Evolutionary conservation across 2,888 invertebrate species (phyloP).

Genomic region (Clostera curtula): DNA sequence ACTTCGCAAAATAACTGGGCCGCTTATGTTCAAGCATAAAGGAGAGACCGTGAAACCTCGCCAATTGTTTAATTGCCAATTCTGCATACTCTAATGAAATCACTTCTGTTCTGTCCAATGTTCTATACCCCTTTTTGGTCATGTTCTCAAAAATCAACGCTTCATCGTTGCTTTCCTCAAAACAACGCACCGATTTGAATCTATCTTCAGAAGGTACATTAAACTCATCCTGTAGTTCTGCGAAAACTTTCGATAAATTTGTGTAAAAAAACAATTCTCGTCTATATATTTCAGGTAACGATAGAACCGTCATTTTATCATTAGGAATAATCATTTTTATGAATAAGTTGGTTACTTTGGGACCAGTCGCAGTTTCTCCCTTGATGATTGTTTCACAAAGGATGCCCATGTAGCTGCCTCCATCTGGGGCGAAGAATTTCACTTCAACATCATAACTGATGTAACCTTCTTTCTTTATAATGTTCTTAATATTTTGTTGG

Average conservation of each 20-base stretch:
- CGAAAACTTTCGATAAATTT: constrained; percentile 23
- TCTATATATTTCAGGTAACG: constrained; percentile 21
- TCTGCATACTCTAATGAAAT: constrained; percentile 25
- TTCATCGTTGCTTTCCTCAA: constrained; percentile 15
- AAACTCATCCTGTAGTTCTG: constrained; percentile 22
- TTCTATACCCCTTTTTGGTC: constrained; percentile 24
- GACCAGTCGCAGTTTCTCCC: constrained; percentile 21
- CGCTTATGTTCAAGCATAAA: constrained; percentile 21
- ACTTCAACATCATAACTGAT: constrained; percentile 12
- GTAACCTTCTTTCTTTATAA: constrained; percentile 25
- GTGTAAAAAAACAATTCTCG: constrained; percentile 30
- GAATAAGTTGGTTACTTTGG: constrained; percentile 32
- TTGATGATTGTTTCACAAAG: constrained; percentile 28
- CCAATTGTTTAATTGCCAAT: constrained; percentile 22
- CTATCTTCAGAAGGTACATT: constrained; percentile 15
- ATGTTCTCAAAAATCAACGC: constrained; percentile 28
- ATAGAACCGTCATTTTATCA: constrained; percentile 15
- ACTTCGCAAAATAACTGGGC: constrained; percentile 9
- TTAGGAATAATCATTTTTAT: constrained; percentile 27
- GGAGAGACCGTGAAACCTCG: constrained; percentile 28
- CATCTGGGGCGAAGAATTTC: constrained; percentile 17
- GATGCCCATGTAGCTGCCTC: constrained; percentile 27
- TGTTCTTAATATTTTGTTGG: constrained; percentile 17
- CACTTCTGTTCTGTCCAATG: constrained; percentile 18
- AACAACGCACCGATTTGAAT: constrained; percentile 19